A percentile compares a stretch with the other conserved stretches of the same genome.
Evolutionary conservation across 2,888 invertebrate species (phyloP).

Genomic region (Platynereis dumerilii): DNA sequence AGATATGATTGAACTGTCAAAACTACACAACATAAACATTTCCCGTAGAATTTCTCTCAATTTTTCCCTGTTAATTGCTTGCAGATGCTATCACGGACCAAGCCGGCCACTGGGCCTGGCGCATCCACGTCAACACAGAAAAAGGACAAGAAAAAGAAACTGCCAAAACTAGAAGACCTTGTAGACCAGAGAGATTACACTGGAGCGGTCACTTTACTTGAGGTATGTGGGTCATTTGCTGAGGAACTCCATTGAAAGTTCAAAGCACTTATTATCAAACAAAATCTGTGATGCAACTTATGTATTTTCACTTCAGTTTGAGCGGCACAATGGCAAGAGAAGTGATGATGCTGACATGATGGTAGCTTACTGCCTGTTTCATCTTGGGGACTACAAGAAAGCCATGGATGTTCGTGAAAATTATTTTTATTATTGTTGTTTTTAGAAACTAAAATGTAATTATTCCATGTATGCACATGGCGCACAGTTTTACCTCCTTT

Average conservation of each 20-base stretch:
- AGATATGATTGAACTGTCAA: too few relatives aligned
- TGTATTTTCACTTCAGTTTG: slow-evolving; percentile 64
- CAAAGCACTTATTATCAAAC: background rate
- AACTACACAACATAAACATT: too few relatives aligned
- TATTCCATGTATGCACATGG: background rate
- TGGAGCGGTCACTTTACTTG: slow-evolving; percentile 90
- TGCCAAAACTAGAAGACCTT: slow-evolving; percentile 86
- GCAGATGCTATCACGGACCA: slow-evolving; percentile 63
- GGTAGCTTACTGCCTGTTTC: slow-evolving; percentile 95
- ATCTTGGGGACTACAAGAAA: slow-evolving; percentile 89
- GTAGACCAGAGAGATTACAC: slow-evolving; percentile 88
- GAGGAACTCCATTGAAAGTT: too few relatives aligned
- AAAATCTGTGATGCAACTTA: background rate
- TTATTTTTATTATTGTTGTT: too few relatives aligned
- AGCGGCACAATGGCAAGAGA: slow-evolving; percentile 67
- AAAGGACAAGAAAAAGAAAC: slow-evolving; percentile 60
- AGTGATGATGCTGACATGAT: slow-evolving; percentile 75
- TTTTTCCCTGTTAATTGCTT: too few relatives aligned
- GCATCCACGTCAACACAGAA: slow-evolving; percentile 51
- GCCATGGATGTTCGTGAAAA: slow-evolving; percentile 73
- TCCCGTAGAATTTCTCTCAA: too few relatives aligned
- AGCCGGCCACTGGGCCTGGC: slow-evolving; percentile 62
- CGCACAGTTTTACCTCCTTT: background rate
- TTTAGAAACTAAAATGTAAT: too few relatives aligned
- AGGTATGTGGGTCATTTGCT: slow-evolving; percentile 60